Percentiles rank a stretch among this genome's conserved stretches.
Evolutionary conservation across 2,113 vertebrate species (phyloP).

Genomic region (Suricata suricatta): DNA sequence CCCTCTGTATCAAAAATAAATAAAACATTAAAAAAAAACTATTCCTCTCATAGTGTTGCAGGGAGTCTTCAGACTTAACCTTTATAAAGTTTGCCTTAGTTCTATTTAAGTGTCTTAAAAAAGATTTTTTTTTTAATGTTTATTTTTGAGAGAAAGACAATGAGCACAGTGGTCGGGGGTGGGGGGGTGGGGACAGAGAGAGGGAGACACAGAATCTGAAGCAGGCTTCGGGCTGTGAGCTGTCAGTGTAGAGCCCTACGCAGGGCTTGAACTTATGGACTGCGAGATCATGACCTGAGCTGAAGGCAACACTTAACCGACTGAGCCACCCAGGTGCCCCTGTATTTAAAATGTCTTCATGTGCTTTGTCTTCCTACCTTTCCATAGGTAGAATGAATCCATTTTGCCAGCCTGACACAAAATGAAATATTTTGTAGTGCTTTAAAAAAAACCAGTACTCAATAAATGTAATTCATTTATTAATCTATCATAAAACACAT

Average conservation of each 20-base stretch:
- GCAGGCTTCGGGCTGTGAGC: too few species aligned
- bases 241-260: too few species aligned
- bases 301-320: too few species aligned
- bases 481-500: not conserved
- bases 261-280: too few species aligned
- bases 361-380: conserved; percentile 40
- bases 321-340: too few species aligned
- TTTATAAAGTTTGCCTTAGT: not conserved
- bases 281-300: too few species aligned
- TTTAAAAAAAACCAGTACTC: not conserved
- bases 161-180: too few species aligned
- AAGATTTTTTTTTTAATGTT: too few species aligned
- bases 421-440: not conserved
- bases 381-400: not conserved
- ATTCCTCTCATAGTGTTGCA: not conserved
- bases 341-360: not conserved
- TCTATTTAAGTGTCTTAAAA: not conserved
- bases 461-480: not conserved
- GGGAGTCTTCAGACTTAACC: not conserved
- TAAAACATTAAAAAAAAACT: not conserved
- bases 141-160: too few species aligned
- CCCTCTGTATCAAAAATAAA: too few species aligned
- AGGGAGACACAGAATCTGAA: too few species aligned
- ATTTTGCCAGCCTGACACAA: not conserved
- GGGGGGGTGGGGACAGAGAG: too few species aligned